A percentile compares a stretch with the other conserved stretches of the same genome.
phyloP scores from a whole-genome alignment of 2,888 invertebrate genomes.

The Imbricaverruca yamaguchii region DNA sequence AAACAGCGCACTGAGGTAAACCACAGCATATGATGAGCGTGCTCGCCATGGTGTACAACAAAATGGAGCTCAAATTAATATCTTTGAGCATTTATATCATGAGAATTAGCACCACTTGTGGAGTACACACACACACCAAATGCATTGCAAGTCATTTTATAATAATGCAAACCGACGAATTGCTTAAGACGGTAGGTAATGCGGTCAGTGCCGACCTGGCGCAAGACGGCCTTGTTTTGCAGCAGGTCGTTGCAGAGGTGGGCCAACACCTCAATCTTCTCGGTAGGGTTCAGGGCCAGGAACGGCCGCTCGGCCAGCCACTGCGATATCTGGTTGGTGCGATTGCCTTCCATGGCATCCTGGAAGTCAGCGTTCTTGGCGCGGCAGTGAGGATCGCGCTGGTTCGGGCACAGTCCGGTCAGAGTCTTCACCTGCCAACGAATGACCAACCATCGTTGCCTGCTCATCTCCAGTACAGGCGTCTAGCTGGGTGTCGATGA shows the following conservation, averaged over 20 bases:
- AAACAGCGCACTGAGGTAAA: too few species aligned
- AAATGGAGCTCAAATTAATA: too few species aligned
- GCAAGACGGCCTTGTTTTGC: slow-evolving; percentile 78
- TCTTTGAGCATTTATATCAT: too few species aligned
- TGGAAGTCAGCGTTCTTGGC: slow-evolving; percentile 74
- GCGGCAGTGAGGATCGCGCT: slow-evolving; percentile 18
- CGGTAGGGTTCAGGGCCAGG: slow-evolving; percentile 71
- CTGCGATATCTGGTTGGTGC: slow-evolving; percentile 59
- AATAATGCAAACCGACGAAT: background rate
- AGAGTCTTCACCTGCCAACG: slow-evolving; percentile 7
- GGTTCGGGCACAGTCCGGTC: slow-evolving; percentile 6
- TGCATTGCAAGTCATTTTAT: too few species aligned
- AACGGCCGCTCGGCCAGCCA: slow-evolving; percentile 52
- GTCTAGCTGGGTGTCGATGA: too few species aligned
- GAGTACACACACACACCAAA: too few species aligned
- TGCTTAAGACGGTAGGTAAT: too few species aligned
- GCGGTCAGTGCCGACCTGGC: slow-evolving; percentile 33
- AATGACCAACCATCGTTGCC: too few species aligned
- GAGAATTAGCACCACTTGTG: too few species aligned
- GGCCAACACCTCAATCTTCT: slow-evolving; percentile 79
- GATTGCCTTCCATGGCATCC: slow-evolving; percentile 64
- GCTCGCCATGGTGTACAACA: too few species aligned
- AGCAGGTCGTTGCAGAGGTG: slow-evolving; percentile 91
- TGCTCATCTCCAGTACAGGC: too few species aligned
- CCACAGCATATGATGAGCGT: too few species aligned